Evolutionary conservation across 2,113 vertebrate species (phyloP).

Genomic region (Phycodurus eques): DNA sequence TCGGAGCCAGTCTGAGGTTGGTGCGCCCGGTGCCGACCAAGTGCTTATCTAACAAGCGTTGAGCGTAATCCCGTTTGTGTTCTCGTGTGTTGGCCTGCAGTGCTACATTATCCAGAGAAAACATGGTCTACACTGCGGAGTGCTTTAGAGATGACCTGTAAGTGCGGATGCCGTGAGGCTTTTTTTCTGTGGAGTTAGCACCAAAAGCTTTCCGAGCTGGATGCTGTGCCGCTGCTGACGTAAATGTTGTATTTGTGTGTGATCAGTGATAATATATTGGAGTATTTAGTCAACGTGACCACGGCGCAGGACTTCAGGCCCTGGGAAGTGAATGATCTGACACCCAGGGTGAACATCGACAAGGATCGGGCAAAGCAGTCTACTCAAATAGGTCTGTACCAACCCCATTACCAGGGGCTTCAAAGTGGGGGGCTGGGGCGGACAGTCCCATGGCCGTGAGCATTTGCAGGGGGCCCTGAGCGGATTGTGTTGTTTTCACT

Average conservation of each 20-base stretch:
- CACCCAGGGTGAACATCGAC: slow-evolving; percentile 78
- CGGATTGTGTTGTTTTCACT: too few species aligned
- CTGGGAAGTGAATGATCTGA: slow-evolving; percentile 85
- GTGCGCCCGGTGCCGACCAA: slow-evolving; percentile 37
- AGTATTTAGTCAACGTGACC: slow-evolving; percentile 86
- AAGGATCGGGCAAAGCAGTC: slow-evolving; percentile 81
- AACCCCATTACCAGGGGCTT: neutral
- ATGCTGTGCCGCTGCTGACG: neutral
- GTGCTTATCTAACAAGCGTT: neutral
- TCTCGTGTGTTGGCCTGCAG: slow-evolving; percentile 65
- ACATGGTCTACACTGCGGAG: slow-evolving; percentile 81
- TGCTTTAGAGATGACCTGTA: slow-evolving; percentile 86
- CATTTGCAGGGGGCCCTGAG: too few species aligned
- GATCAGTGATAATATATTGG: slow-evolving; percentile 84
- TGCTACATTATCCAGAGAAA: slow-evolving; percentile 83
- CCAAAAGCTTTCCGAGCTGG: neutral
- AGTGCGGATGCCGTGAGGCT: slow-evolving; percentile 44
- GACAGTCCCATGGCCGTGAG: too few species aligned
- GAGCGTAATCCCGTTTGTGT: slow-evolving; percentile 6
- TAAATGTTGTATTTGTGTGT: neutral
- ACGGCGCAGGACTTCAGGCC: slow-evolving; percentile 87
- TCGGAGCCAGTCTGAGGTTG: slow-evolving; percentile 86
- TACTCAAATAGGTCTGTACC: slow-evolving; percentile 80
- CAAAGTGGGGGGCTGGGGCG: too few species aligned
- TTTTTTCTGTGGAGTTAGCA: neutral